Evolutionary conservation across 2,888 invertebrate genomes (phyloP).

Genomic region (Scaptomyza tumidula): DNA sequence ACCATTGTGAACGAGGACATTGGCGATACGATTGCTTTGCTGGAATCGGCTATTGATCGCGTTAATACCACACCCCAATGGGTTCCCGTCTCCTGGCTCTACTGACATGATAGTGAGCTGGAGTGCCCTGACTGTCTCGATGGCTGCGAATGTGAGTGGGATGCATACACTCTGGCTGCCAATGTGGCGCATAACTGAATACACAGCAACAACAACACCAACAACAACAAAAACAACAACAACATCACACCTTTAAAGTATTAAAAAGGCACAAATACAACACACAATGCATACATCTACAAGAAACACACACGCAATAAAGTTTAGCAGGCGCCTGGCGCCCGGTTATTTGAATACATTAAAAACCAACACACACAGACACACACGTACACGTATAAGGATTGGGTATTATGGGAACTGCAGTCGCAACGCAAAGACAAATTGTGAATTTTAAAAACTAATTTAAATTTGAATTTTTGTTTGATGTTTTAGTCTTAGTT

Average conservation of each 20-base stretch:
- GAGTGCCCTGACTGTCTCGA: slow-evolving; percentile 85
- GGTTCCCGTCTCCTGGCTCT: slow-evolving; percentile 99
- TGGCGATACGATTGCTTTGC: slow-evolving; percentile 97
- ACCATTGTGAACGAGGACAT: slow-evolving; percentile 99
- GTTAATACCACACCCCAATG: slow-evolving; percentile 97
- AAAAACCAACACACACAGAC: slow-evolving; percentile 18
- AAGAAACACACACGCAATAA: slow-evolving; percentile 45
- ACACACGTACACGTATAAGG: slow-evolving; percentile 29
- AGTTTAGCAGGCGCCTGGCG: slow-evolving; percentile 58
- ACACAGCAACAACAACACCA: slow-evolving; percentile 21
- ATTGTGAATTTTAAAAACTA: slow-evolving; percentile 52
- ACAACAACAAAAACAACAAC: slow-evolving; percentile 1
- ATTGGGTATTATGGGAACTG: slow-evolving; percentile 73
- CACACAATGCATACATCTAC: slow-evolving; percentile 43
- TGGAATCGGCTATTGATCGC: slow-evolving; percentile 95
- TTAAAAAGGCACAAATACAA: slow-evolving; percentile 70
- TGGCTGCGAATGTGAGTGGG: slow-evolving; percentile 85
- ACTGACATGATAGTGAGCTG: slow-evolving; percentile 85
- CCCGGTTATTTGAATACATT: slow-evolving; percentile 28
- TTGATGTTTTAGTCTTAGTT: slow-evolving; percentile 35
- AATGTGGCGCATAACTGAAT: slow-evolving; percentile 77
- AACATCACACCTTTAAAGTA: slow-evolving; percentile 63
- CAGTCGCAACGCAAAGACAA: slow-evolving; percentile 72
- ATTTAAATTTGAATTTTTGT: slow-evolving; percentile 34
- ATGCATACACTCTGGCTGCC: slow-evolving; percentile 83